These are phyloP conservation scores for Opisthograptis luteolata DNA, from an alignment of 2,888 invertebrate genomes.

Conservation along the genomic window DNA sequence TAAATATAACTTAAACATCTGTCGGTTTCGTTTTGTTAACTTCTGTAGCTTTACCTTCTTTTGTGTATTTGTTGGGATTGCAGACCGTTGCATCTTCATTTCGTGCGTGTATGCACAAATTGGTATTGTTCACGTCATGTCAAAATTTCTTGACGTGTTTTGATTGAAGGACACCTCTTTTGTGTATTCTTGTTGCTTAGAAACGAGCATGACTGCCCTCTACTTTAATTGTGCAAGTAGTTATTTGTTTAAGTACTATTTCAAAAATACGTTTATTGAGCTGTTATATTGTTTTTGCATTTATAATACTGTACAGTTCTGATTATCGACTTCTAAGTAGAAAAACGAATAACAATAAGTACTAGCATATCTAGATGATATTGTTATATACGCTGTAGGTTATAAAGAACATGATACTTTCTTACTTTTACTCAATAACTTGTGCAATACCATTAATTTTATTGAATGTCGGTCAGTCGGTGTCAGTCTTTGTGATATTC, in stretches of 20 bases:
- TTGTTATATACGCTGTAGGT: no score
- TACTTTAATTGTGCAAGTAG: not conserved
- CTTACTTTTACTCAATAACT: no score
- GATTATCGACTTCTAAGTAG: no score
- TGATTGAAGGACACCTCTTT: conserved; percentile 29
- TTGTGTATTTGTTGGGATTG: not conserved
- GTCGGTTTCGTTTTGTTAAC: conserved; percentile 20
- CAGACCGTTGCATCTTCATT: conserved; percentile 21
- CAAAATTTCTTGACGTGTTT: conserved; percentile 42
- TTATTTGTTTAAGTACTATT: not conserved
- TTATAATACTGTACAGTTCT: no score
- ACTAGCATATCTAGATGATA: no score
- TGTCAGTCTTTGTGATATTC: no score
- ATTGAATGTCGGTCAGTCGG: no score
- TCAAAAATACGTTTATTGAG: not conserved
- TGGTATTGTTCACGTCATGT: conserved; percentile 34
- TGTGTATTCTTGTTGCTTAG: conserved; percentile 4
- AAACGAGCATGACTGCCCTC: not conserved
- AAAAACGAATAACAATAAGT: no score
- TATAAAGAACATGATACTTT: no score
- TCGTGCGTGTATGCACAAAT: conserved; percentile 26
- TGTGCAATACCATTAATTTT: no score
- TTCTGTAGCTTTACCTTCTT: not conserved
- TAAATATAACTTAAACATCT: conserved; percentile 13
- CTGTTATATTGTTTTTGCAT: not conserved